A percentile compares a stretch with the other conserved stretches of the same genome.
phyloP scores from a whole-genome alignment of 1,140 invertebrate genomes.

The Nasonia longicornis region DNA sequence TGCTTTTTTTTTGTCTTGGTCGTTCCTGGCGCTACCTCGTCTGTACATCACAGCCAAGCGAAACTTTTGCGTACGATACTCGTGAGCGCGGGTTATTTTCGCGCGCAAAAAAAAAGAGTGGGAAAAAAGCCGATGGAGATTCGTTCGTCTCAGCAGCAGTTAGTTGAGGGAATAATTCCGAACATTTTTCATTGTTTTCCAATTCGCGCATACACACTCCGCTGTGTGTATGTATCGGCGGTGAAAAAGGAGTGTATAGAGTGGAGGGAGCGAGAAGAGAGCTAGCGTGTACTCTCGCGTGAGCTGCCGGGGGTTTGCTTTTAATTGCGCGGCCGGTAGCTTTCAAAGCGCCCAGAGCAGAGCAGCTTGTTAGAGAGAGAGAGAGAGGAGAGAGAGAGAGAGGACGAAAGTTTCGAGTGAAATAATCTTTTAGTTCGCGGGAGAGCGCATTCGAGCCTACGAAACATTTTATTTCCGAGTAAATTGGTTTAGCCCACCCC shows the following conservation, averaged over 20 bases:
- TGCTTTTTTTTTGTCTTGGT: slow-evolving; percentile 16
- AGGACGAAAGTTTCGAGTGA: slow-evolving; percentile 31
- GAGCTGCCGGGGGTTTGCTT: background rate
- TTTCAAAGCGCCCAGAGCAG: slow-evolving; percentile 1
- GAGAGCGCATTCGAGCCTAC: background rate
- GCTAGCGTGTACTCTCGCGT: background rate
- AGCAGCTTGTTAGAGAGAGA: slow-evolving; percentile 13
- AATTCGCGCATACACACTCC: background rate
- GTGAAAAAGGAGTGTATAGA: background rate
- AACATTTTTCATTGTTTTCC: slow-evolving; percentile 32
- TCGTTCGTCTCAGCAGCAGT: background rate
- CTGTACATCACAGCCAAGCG: background rate
- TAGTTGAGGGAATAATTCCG: background rate
- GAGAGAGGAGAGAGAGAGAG: slow-evolving; percentile 2
- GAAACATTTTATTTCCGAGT: slow-evolving; percentile 20
- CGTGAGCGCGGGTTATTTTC: background rate
- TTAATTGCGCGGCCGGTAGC: slow-evolving; percentile 20
- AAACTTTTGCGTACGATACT: background rate
- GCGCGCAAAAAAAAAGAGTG: background rate
- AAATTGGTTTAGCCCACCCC: slow-evolving; percentile 8
- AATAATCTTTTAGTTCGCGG: slow-evolving; percentile 23
- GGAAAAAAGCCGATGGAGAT: background rate
- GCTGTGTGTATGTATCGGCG: too few species aligned
- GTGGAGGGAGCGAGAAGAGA: background rate
- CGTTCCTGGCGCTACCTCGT: background rate